Evolutionary conservation across 2,797 vertebrate genomes (phyloP).

Genomic region (Sebastes nivosus): DNA sequence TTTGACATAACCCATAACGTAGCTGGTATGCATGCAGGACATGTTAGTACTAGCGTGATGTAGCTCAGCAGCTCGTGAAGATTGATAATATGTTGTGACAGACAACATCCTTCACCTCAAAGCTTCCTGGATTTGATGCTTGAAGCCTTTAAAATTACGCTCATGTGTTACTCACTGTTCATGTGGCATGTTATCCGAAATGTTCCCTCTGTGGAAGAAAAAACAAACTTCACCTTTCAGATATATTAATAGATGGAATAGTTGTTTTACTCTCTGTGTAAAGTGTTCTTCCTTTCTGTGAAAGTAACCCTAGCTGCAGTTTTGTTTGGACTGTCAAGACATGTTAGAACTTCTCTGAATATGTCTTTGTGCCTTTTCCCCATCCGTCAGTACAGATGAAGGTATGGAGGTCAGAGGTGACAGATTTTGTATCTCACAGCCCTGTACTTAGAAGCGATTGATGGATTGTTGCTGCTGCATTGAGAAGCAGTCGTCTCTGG

Average conservation of each 20-base stretch:
- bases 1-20: background rate
- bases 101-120: background rate
- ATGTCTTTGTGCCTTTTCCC: constrained; percentile 42
- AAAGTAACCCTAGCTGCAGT: background rate
- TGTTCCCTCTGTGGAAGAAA: background rate
- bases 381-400: constrained; percentile 47
- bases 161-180: background rate
- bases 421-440: constrained; percentile 32
- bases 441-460: constrained; percentile 37
- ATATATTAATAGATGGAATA: background rate
- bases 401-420: constrained; percentile 58
- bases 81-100: constrained; percentile 19
- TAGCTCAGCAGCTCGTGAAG: background rate
- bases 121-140: constrained; percentile 14
- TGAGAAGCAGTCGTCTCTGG: constrained; percentile 2
- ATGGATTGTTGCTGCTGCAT: constrained; percentile 44
- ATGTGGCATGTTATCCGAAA: background rate
- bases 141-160: constrained; percentile 13
- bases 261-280: background rate
- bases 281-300: background rate
- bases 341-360: constrained; percentile 59
- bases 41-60: constrained; percentile 25
- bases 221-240: background rate
- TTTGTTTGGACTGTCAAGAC: constrained; percentile 40
- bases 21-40: constrained; percentile 14